Evolutionary conservation across 2,888 invertebrate genomes (phyloP).

Genomic region (Tanytarsus gracilentus): DNA sequence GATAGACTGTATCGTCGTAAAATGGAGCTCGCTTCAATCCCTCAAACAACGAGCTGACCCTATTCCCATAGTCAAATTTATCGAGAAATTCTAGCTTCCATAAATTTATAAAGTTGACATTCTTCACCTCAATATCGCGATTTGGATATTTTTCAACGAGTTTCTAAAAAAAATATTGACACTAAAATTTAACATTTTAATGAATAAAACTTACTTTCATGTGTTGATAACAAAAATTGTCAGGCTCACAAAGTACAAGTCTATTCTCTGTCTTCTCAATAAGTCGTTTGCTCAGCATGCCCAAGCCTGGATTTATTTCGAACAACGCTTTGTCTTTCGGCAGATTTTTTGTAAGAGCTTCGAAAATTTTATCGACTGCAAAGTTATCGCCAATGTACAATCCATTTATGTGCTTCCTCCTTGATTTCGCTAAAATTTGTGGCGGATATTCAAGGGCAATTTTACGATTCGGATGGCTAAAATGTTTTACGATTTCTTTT

Average conservation of each 20-base stretch:
- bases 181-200: conserved; percentile 1
- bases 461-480: neutral
- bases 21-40: conserved; percentile 45
- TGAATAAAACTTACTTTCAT: conserved; percentile 42
- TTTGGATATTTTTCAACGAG: conserved; percentile 40
- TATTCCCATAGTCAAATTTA: conserved; percentile 48
- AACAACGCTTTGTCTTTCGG: conserved; percentile 37
- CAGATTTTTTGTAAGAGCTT: conserved; percentile 35
- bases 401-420: conserved; percentile 35
- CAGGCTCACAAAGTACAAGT: conserved; percentile 53
- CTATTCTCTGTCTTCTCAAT: conserved; percentile 44
- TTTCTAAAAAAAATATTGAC: neutral
- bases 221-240: conserved; percentile 44
- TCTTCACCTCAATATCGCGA: conserved; percentile 43
- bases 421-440: conserved; percentile 36
- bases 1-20: conserved; percentile 51
- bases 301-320: conserved; percentile 64
- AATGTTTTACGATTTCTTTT: neutral
- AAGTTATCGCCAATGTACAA: conserved; percentile 36
- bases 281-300: conserved; percentile 53
- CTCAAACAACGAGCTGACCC: conserved; percentile 47
- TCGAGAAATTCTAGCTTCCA: conserved; percentile 51
- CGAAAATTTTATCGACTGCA: conserved; percentile 35
- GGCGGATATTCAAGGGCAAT: conserved; percentile 34
- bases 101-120: conserved; percentile 51